A percentile compares a stretch with the other conserved stretches of the same genome.
These are phyloP conservation scores for Myzus persicae DNA, from an alignment of 1,140 invertebrate species.

Conservation along the genomic window DNA sequence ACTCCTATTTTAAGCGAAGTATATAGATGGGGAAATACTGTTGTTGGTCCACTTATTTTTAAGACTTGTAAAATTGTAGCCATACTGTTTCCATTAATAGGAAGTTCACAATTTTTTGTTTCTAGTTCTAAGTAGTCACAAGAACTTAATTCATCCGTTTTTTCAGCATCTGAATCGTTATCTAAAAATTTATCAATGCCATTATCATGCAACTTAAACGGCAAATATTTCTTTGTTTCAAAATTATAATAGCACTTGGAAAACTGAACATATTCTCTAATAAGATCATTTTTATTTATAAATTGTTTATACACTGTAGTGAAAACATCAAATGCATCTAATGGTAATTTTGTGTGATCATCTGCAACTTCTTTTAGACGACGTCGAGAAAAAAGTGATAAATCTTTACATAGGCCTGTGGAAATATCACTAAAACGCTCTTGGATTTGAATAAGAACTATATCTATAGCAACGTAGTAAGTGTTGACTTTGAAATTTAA, in stretches of 20 bases:
- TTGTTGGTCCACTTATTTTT: background rate
- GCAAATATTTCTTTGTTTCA: conserved; percentile 6
- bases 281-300: background rate
- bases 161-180: background rate
- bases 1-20: too few relatives aligned
- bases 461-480: background rate
- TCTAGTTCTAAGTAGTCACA: background rate
- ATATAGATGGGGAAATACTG: background rate
- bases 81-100: background rate
- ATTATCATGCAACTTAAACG: background rate
- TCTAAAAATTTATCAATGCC: background rate
- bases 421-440: background rate
- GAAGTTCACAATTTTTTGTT: background rate
- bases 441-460: background rate
- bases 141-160: background rate
- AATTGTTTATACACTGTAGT: background rate
- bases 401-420: background rate
- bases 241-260: background rate
- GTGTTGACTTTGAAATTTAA: background rate
- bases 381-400: background rate
- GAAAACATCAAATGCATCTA: background rate
- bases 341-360: background rate
- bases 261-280: conserved; percentile 10
- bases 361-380: background rate
- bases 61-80: background rate